Evolutionary conservation across 2,888 invertebrate species (phyloP).

Genomic region (Drosophila seclusa): DNA sequence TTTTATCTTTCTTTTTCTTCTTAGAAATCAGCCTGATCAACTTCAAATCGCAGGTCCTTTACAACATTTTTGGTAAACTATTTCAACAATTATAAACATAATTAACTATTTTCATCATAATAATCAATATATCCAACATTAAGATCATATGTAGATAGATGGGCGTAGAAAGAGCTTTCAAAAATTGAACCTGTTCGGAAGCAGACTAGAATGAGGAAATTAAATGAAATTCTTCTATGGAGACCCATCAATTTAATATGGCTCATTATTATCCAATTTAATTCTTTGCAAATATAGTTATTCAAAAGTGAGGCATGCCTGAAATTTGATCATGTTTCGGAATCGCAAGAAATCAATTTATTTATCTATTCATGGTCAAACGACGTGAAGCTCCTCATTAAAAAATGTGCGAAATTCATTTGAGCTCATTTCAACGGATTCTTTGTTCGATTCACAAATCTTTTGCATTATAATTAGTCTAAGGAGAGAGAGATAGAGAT

Average conservation of each 20-base stretch:
- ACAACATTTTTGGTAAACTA: slow-evolving; percentile 11
- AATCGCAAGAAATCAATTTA: slow-evolving; percentile 10
- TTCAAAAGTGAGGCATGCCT: neutral
- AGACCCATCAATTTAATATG: neutral
- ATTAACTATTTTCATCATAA: neutral
- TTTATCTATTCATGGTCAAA: neutral
- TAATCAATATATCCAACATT: neutral
- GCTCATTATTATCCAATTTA: neutral
- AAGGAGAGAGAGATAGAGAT: neutral
- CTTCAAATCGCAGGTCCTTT: slow-evolving; percentile 15
- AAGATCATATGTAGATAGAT: neutral
- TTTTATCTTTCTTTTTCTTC: slow-evolving; percentile 10
- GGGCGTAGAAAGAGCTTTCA: neutral
- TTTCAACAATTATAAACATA: slow-evolving; percentile 2
- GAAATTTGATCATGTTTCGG: neutral
- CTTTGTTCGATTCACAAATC: slow-evolving; percentile 1
- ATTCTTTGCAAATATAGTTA: neutral
- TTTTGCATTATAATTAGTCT: neutral
- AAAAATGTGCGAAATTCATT: neutral
- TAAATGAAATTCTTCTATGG: neutral
- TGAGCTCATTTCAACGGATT: neutral
- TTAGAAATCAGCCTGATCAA: slow-evolving; percentile 5
- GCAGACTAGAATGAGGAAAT: neutral
- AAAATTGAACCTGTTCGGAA: neutral
- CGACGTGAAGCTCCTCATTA: no score